Conservation (phyloP, 2,888 invertebrate genomes). For the Ochropacha duplaris region DNA sequence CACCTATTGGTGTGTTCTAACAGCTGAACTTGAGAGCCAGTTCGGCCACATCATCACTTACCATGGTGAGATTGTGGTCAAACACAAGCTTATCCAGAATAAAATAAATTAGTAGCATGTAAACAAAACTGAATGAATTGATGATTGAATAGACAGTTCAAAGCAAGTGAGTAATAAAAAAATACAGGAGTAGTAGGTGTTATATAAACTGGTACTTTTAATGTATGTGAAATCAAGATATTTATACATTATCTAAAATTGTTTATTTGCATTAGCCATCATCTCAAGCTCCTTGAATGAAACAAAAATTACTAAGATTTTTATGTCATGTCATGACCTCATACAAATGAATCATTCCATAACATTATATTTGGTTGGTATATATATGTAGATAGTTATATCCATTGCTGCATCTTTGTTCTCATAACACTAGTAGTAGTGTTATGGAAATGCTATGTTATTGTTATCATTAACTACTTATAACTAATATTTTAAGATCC, state of each 20-base stretch:
- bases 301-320: background rate
- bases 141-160: background rate
- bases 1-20: no score
- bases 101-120: background rate
- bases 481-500: slow-evolving; percentile 64
- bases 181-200: no score
- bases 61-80: no score
- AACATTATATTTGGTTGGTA: slow-evolving; percentile 10
- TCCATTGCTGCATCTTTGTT: slow-evolving; percentile 7
- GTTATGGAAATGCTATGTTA: slow-evolving; percentile 39
- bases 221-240: no score
- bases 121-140: background rate
- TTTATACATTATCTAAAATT: background rate
- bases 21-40: no score
- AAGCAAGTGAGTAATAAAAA: background rate
- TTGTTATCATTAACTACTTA: slow-evolving; percentile 73
- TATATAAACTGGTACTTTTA: no score
- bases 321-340: background rate
- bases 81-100: background rate
- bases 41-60: no score
- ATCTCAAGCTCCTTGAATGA: background rate
- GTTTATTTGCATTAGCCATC: background rate
- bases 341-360: slow-evolving; percentile 17
- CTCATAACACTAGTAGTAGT: slow-evolving; percentile 9
- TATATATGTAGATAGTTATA: slow-evolving; percentile 11